phyloP scores from a whole-genome alignment of 2,113 vertebrate genomes.

The Papio anubis region DNA sequence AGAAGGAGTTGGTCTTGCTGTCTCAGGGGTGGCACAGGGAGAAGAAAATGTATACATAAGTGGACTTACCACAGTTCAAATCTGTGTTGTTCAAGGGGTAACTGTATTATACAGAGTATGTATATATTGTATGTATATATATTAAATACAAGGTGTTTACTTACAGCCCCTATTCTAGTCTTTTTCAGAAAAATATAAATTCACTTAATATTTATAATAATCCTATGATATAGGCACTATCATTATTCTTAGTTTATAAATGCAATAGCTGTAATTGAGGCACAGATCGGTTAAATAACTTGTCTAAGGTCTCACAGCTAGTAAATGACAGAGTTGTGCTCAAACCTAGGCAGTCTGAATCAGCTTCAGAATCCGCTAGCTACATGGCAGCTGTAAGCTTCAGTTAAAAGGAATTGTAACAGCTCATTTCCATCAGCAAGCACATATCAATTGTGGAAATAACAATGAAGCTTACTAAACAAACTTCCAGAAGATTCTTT shows the following conservation, averaged over 20 bases:
- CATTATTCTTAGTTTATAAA: neutral
- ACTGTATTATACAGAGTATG: neutral
- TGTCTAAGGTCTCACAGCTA: neutral
- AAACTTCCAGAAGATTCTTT: neutral
- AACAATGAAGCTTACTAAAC: neutral
- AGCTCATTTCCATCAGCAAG: neutral
- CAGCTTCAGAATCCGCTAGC: neutral
- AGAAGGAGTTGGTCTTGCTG: neutral
- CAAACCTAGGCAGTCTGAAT: neutral
- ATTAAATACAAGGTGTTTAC: neutral
- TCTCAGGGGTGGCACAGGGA: neutral
- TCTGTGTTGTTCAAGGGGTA: neutral
- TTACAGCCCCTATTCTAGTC: neutral
- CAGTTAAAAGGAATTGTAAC: neutral
- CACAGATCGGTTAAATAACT: neutral
- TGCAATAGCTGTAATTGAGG: neutral
- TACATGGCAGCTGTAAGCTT: neutral
- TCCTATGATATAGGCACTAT: neutral
- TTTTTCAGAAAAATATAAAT: neutral
- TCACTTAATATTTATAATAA: neutral
- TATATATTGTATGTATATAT: neutral
- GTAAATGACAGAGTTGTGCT: neutral
- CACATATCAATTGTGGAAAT: neutral
- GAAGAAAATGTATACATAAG: neutral
- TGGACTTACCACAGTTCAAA: neutral